Evolutionary conservation across 2,797 vertebrate genomes (phyloP).

Genomic region (Danio choprae): DNA sequence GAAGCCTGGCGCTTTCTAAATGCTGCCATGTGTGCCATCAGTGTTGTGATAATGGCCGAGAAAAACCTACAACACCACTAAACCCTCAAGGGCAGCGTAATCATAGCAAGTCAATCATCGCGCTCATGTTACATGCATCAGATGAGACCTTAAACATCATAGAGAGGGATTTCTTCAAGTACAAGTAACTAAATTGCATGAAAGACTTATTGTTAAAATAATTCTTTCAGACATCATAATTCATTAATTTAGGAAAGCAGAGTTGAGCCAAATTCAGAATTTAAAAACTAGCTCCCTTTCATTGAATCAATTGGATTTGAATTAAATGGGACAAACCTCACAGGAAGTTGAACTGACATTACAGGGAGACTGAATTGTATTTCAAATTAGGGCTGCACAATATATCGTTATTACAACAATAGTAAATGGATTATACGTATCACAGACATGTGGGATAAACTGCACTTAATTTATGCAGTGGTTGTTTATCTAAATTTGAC

Average conservation of each 20-base stretch:
- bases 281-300: not conserved
- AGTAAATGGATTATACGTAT: too few species aligned
- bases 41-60: constrained; percentile 52
- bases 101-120: constrained; percentile 44
- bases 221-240: not conserved
- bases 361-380: not conserved
- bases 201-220: not conserved
- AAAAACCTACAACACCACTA: constrained; percentile 47
- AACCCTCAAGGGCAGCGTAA: constrained; percentile 51
- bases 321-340: not conserved
- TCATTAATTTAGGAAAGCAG: not conserved
- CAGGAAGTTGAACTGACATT: not conserved
- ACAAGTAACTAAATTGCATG: not conserved
- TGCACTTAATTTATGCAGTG: too few species aligned
- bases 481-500: too few species aligned
- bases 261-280: not conserved
- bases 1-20: constrained; percentile 53
- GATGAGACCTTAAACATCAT: constrained; percentile 1
- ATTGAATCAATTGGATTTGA: not conserved
- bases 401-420: too few species aligned
- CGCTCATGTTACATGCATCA: constrained; percentile 10
- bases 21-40: constrained; percentile 49
- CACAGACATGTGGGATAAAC: too few species aligned
- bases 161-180: not conserved
- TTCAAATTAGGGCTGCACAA: not conserved